Evolutionary conservation across 2,888 invertebrate genomes (phyloP).

Genomic region (Epinotia ramella): DNA sequence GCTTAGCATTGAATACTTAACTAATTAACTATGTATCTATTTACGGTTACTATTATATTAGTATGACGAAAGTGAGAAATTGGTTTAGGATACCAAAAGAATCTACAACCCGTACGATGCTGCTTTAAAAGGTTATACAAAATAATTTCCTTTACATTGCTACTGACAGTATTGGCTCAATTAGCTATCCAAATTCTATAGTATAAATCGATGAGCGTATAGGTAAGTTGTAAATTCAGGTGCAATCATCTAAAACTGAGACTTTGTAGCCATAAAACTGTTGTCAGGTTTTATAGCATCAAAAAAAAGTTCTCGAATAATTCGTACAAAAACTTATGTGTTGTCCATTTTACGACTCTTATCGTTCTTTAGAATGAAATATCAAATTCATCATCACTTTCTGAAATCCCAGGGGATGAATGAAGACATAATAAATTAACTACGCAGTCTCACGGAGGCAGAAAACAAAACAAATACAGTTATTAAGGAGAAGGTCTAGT

Average conservation of each 20-base stretch:
- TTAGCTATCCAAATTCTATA: no score
- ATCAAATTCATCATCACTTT: constrained; percentile 66
- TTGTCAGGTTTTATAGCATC: neutral
- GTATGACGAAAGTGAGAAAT: no score
- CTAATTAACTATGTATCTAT: no score
- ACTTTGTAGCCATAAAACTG: neutral
- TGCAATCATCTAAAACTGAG: neutral
- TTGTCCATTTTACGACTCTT: constrained; percentile 53
- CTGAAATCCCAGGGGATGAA: constrained; percentile 76
- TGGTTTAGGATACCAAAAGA: no score
- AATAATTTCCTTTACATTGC: neutral
- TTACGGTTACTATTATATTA: no score
- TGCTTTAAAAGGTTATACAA: no score
- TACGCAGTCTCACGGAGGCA: constrained; percentile 55
- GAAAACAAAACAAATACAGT: no score
- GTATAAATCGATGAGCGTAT: neutral
- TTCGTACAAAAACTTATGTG: constrained; percentile 49
- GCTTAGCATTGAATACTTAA: neutral
- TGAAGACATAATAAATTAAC: constrained; percentile 77
- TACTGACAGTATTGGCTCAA: no score
- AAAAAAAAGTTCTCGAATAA: constrained; percentile 27
- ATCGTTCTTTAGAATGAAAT: constrained; percentile 58
- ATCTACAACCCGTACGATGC: no score
- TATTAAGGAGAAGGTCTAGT: no score
- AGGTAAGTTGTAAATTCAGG: neutral